phyloP scores from a whole-genome alignment of 1,140 invertebrate species.

The Aphidius ervi region DNA sequence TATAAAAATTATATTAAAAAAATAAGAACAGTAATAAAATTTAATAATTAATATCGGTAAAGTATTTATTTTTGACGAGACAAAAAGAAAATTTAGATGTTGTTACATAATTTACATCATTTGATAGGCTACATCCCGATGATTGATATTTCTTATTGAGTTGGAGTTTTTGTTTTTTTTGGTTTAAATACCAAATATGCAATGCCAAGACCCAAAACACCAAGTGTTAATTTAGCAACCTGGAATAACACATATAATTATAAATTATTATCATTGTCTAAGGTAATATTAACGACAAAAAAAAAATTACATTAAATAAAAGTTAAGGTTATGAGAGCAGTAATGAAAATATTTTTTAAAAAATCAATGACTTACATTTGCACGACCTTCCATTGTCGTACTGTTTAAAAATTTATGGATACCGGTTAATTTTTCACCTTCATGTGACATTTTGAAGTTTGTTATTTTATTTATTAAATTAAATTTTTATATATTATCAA shows the following conservation, averaged over 20 bases:
- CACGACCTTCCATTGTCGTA: conserved; percentile 11
- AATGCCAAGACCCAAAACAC: conserved; percentile 12
- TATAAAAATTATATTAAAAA: too few species aligned
- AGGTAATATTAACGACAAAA: neutral
- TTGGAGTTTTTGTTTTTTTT: conserved; percentile 6
- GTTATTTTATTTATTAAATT: too few species aligned
- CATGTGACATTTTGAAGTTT: conserved; percentile 12
- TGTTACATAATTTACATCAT: too few species aligned
- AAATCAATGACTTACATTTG: conserved; percentile 12
- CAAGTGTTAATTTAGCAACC: conserved; percentile 14
- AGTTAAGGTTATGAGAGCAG: neutral
- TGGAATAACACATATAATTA: neutral
- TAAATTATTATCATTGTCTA: neutral
- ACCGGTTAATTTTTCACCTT: conserved; percentile 19
- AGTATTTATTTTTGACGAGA: too few species aligned
- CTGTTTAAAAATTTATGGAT: conserved; percentile 19
- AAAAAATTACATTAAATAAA: neutral
- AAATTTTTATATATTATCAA: too few species aligned
- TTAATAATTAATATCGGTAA: too few species aligned
- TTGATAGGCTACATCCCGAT: too few species aligned
- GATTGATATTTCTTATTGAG: too few species aligned
- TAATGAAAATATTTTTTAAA: neutral
- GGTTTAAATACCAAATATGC: conserved; percentile 16
- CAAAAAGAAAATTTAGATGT: too few species aligned
- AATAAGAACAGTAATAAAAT: too few species aligned